Base-by-base conservation (phyloP, 92 coral and sea anemone species). In the Pocillopora grandis region DNA sequence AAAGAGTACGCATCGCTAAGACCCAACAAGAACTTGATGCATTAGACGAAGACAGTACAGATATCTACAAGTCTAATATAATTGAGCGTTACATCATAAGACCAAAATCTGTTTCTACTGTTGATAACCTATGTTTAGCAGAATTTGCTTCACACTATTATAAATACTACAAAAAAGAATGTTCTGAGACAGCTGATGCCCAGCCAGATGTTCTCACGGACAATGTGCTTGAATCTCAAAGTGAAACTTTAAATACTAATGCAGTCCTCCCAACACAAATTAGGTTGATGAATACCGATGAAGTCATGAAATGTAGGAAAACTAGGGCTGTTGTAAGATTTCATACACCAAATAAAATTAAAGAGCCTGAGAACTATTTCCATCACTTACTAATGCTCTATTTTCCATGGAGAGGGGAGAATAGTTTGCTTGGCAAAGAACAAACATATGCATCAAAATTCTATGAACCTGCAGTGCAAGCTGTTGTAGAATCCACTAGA, bases 31-130 rank as follows among this genome's bases (percentile, higher is more conserved):
- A 21, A 21, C 21, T 21, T 21, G 21, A 21, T 21, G 21, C 21
- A 21, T 21, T 21, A 21, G 21, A 21, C 76, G 83, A 77, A 1
- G 84, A 77, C 61, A 76, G 88, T 80, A 89, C 89, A 48, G 92
- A 89, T 52, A 84, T 88, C 5, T 83, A 62, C 80, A 88, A 88
- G 71, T 88, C 91, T 10, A 81, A 81, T 60, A 82, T 72, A 6
- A 85, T 76, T 36, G 76, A 78, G 16, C 72, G 71, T 19, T 81
- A 80, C 55, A 87, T 60, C 36, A 18, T 62, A 52, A 75, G 91
- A 65, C 88, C 91, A 76, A 63, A 75, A 76, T 5, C 21, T 21
- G 21, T 21, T 21, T 21, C 21, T 21, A 21, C 79, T 76, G 62
- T 88, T 48, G 83, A 81, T 76, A 83, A 76, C 84, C 21, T 21